Evolutionary conservation across 2,113 vertebrate species (phyloP).

Genomic region (Ondatra zibethicus): DNA sequence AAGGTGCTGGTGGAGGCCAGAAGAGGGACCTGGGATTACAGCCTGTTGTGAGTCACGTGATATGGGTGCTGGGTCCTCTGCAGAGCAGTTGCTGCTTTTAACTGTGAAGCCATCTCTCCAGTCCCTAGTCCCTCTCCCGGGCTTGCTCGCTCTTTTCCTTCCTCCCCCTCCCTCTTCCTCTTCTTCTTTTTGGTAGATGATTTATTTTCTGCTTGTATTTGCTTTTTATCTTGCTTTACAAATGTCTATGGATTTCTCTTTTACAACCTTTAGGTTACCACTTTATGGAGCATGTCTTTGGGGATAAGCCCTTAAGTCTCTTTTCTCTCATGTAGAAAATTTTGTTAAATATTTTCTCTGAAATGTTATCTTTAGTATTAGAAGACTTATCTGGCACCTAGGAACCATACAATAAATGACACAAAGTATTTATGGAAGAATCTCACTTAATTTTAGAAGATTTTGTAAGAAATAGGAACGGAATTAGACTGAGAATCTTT

Average conservation of each 20-base stretch:
- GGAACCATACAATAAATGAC: neutral
- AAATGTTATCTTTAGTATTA: neutral
- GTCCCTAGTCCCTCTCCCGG: neutral
- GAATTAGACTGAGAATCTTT: neutral
- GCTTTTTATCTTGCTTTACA: neutral
- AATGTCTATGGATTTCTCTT: neutral
- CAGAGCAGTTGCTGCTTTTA: neutral
- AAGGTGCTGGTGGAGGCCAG: neutral
- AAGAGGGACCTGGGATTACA: neutral
- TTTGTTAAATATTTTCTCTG: neutral
- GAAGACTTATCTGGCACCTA: neutral
- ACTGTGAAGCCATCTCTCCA: neutral
- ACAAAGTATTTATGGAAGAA: neutral
- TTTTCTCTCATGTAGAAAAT: neutral
- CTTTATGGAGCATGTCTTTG: neutral
- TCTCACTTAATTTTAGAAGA: neutral
- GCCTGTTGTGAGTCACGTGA: neutral
- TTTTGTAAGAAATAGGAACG: neutral
- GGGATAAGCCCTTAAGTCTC: neutral
- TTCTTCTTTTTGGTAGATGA: neutral
- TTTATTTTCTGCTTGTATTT: neutral
- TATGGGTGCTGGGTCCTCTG: neutral
- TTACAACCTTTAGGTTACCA: neutral
- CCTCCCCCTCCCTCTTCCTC: neutral
- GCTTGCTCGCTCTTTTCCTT: too few species aligned